These are phyloP conservation scores for Centruroides sculpturatus DNA, from an alignment of 1,140 invertebrate species.

Conservation along the genomic window DNA sequence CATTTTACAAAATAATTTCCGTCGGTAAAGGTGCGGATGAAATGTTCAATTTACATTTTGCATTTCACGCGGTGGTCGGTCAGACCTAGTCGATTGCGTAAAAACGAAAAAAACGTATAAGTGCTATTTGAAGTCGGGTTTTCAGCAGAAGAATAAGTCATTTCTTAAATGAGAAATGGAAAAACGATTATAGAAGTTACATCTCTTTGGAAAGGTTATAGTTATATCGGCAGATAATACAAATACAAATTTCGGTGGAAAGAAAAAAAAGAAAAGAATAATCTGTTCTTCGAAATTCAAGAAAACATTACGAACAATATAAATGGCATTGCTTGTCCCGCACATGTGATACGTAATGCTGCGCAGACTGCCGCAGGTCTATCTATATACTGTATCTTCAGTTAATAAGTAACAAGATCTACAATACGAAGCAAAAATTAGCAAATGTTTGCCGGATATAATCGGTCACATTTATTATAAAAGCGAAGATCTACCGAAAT, in stretches of 20 bases:
- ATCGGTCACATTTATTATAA: too few species aligned
- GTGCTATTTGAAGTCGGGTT: not conserved
- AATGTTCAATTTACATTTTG: conserved; percentile 13
- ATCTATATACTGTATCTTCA: not conserved
- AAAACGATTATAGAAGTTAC: not conserved
- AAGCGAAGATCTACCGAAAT: not conserved
- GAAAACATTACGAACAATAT: not conserved
- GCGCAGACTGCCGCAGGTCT: not conserved
- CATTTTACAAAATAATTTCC: not conserved
- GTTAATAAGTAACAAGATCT: not conserved
- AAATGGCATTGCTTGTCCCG: not conserved
- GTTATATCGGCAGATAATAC: not conserved
- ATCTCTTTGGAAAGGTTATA: not conserved
- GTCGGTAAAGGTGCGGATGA: not conserved
- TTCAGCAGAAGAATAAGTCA: not conserved
- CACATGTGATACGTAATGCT: not conserved
- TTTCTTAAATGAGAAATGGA: conserved; percentile 1
- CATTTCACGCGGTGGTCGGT: not conserved
- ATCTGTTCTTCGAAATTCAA: not conserved
- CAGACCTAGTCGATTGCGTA: not conserved
- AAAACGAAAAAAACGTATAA: not conserved
- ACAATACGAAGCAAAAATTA: too few species aligned
- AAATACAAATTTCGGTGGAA: not conserved
- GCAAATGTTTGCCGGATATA: too few species aligned
- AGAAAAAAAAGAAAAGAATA: not conserved